phyloP scores from a whole-genome alignment of 2,888 invertebrate species.

The Drosophila hawaiiensis region DNA sequence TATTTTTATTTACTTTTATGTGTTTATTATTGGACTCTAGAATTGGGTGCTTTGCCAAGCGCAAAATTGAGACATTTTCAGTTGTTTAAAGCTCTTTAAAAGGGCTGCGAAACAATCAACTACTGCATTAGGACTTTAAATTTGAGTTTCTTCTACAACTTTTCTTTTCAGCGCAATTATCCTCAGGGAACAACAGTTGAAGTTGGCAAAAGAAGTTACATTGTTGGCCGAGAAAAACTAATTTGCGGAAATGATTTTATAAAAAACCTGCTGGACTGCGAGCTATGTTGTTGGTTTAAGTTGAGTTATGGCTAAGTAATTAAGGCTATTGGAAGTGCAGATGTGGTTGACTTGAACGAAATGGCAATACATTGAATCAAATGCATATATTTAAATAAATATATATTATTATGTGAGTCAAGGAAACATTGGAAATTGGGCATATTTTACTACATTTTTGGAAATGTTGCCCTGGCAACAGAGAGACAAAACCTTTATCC shows the following conservation, averaged over 20 bases:
- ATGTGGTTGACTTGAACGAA: background rate
- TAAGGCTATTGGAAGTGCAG: too few relatives aligned
- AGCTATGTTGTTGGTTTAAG: background rate
- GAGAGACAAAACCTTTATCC: background rate
- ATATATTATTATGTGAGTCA: too few relatives aligned
- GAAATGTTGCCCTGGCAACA: background rate
- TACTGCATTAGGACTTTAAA: conserved; percentile 13
- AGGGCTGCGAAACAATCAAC: conserved; percentile 9
- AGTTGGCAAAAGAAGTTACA: background rate
- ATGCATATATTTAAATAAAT: background rate
- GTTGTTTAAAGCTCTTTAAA: background rate
- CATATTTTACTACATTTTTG: background rate
- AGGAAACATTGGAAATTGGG: too few relatives aligned
- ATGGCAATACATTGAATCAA: background rate
- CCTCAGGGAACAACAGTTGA: conserved; percentile 1
- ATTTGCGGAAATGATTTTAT: conserved; percentile 8
- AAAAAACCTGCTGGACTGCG: background rate
- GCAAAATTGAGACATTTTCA: conserved; percentile 70
- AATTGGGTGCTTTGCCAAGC: conserved; percentile 63
- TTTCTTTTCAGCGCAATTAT: conserved; percentile 38
- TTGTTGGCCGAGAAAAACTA: conserved; percentile 7
- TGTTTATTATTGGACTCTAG: conserved; percentile 75
- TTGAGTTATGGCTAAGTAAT: background rate
- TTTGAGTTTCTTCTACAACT: conserved; percentile 55
- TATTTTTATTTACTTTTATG: conserved; percentile 80